phyloP scores from a whole-genome alignment of 1,140 invertebrate genomes.

The Temnothorax curvispinosus region DNA sequence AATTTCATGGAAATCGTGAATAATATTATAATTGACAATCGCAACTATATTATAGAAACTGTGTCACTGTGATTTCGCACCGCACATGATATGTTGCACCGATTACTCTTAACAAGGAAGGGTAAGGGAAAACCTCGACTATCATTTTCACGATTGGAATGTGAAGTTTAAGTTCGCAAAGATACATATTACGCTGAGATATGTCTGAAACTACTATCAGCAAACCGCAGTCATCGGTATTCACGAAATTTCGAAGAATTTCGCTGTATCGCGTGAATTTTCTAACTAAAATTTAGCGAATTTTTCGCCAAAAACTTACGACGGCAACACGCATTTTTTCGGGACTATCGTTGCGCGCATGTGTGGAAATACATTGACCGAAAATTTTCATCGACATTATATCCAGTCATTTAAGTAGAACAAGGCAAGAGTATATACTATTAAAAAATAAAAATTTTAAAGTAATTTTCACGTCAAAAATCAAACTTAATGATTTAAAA shows the following conservation, averaged over 20 bases:
- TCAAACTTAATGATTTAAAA: neutral
- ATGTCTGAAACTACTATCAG: neutral
- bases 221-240: neutral
- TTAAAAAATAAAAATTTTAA: slow-evolving; percentile 5
- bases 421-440: slow-evolving; percentile 2
- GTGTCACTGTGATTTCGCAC: slow-evolving; percentile 8
- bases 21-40: slow-evolving; percentile 15
- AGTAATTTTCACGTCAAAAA: neutral
- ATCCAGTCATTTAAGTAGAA: neutral
- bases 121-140: neutral
- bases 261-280: neutral
- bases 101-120: slow-evolving; percentile 26
- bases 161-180: neutral
- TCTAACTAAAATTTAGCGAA: neutral
- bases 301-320: neutral
- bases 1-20: slow-evolving; percentile 10
- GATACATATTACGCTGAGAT: slow-evolving; percentile 17
- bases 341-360: neutral
- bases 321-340: neutral
- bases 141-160: slow-evolving; percentile 14
- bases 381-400: neutral
- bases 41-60: neutral
- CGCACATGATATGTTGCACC: slow-evolving; percentile 20
- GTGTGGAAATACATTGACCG: neutral
- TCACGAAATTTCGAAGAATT: slow-evolving; percentile 17